Evolutionary conservation across 2,797 vertebrate genomes (phyloP), one percentile per base, ranked within the genome.

Genomic region (Sebastes baramenuke): DNA sequence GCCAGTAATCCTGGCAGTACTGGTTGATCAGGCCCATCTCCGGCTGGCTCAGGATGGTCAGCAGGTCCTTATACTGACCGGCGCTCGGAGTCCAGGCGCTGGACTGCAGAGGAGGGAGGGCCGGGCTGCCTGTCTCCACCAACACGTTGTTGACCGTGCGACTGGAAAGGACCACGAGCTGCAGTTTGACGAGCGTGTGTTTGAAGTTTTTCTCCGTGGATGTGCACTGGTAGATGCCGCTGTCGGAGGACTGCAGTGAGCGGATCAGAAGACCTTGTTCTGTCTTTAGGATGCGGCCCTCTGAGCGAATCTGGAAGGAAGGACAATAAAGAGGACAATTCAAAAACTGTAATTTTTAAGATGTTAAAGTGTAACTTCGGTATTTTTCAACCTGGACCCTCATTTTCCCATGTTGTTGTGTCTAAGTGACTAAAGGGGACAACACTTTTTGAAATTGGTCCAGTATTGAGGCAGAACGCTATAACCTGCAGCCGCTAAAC

Each of bases 171-270:
- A 99, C 97, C 0, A 98, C 97, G 8, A 99, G 96, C 93, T 98
- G 97, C 89, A 99, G 95, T 81, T 97, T 97, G 58, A 97, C 96
- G 49, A 99, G 95, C 0, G 95, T 95, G 88, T 99, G 98, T 85
- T 99, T 99, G 95, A 99, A 99, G 96, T 98, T 99, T 92, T 99
- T 99, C 96, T 99, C 99, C 0, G 98, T 99, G 94, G 99, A 97
- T 0, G 98, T 99, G 95, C 99, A 99, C 90, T 97, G 97, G 95
- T 99, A 99, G 78, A 97, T 94, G 82, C 98, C 98, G 0, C 96
- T 95, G 67, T 99, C 99, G 0, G 96, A 81, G 0, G 96, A 94
- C 94, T 99, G 98, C 79, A 99, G 94, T 2, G 97, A 97, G 0
- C 99, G 98, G 72, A 99, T 96, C 68, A 99, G 95, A 72, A 99